phyloP scores from a whole-genome alignment of 2,113 vertebrate species.

The Solenodon paradoxus region DNA sequence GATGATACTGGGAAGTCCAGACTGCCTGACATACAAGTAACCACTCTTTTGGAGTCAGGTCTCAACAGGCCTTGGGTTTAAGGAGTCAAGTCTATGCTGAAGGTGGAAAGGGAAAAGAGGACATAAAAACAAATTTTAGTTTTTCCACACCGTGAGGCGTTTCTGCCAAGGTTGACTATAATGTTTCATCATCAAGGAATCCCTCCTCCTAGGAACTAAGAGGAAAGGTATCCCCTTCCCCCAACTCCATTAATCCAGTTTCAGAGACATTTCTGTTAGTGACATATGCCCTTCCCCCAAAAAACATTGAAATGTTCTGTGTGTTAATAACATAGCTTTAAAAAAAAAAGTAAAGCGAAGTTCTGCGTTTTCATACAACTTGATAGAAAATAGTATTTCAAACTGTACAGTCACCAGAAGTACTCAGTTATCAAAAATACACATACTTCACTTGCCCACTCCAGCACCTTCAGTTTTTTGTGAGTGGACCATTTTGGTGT shows the following conservation, averaged over 20 bases:
- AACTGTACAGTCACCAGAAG: conserved; percentile 94
- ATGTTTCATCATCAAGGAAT: conserved; percentile 45
- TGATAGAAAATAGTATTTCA: conserved; percentile 93
- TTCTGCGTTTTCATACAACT: conserved; percentile 91
- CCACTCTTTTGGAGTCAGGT: not conserved
- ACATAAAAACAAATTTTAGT: conserved; percentile 18
- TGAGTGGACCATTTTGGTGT: conserved; percentile 97
- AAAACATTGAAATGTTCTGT: conserved; percentile 84
- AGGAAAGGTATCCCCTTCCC: conserved; percentile 40
- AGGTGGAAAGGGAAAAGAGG: conserved; percentile 30
- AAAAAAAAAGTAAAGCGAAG: conserved; percentile 88
- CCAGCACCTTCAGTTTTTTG: conserved; percentile 95
- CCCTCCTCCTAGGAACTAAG: conserved; percentile 63
- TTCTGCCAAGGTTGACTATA: not conserved
- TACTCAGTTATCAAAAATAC: conserved; percentile 96
- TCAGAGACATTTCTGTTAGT: conserved; percentile 77
- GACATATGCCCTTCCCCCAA: conserved; percentile 69
- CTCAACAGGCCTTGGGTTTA: conserved; percentile 57
- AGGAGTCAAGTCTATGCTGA: conserved; percentile 70
- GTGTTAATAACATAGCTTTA: conserved; percentile 89
- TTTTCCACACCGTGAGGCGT: conserved; percentile 34
- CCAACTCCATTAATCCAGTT: conserved; percentile 67
- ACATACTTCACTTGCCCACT: conserved; percentile 95
- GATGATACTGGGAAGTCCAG: conserved; percentile 6
- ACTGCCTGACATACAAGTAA: conserved; percentile 42